phyloP scores from a whole-genome alignment of 2,888 invertebrate genomes.

The Horisme vitalbata region DNA sequence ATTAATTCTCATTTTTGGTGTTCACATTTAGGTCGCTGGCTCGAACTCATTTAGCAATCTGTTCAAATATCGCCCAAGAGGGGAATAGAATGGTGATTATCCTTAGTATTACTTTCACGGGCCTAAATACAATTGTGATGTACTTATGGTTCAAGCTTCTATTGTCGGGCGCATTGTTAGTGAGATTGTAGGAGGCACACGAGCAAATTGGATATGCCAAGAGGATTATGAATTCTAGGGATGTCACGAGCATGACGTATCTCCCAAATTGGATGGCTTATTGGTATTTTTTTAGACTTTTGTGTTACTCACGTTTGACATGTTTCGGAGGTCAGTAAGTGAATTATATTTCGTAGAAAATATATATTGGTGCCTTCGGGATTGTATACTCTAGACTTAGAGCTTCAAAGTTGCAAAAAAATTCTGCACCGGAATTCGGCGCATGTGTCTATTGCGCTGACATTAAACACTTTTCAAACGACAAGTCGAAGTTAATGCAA shows the following conservation, averaged over 20 bases:
- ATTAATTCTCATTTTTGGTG: conserved; percentile 16
- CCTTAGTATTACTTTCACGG: conserved; percentile 19
- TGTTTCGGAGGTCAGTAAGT: background rate
- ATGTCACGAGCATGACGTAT: conserved; percentile 12
- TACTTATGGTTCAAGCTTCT: conserved; percentile 40
- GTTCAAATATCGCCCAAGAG: conserved; percentile 17
- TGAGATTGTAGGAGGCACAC: conserved; percentile 49
- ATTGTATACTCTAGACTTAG: too few relatives aligned
- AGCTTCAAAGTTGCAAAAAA: too few relatives aligned
- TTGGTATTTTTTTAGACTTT: background rate
- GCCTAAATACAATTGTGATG: conserved; percentile 35
- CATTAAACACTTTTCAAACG: too few relatives aligned
- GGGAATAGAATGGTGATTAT: conserved; percentile 17
- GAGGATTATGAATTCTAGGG: conserved; percentile 28
- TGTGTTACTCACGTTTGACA: background rate
- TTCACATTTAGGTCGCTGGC: conserved; percentile 10
- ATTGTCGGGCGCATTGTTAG: conserved; percentile 40
- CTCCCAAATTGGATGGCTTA: background rate
- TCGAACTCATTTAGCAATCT: conserved; percentile 17
- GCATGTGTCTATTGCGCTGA: too few relatives aligned
- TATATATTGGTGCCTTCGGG: too few relatives aligned
- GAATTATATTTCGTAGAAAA: too few relatives aligned
- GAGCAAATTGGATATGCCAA: conserved; percentile 58
- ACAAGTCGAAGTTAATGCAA: too few relatives aligned
- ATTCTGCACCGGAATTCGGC: too few relatives aligned